Percentiles rank a stretch among this genome's conserved stretches.
Conservation (phyloP, 2,888 invertebrate genomes). For the Pollenia angustigena region DNA sequence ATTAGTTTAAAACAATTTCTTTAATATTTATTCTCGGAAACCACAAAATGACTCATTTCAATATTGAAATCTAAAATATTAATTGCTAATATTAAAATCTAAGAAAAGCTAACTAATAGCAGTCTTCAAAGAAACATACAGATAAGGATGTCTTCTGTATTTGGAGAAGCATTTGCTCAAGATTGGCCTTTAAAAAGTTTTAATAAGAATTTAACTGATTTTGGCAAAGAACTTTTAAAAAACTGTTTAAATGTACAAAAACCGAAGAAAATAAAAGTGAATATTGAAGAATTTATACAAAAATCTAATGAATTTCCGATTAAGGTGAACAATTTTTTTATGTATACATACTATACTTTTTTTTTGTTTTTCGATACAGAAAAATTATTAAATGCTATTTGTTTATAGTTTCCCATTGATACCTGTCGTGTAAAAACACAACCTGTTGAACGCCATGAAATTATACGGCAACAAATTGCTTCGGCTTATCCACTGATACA, state of each 20-base stretch:
- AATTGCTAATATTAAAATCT: not conserved
- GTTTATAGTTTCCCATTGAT: constrained; percentile 79
- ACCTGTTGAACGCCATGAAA: constrained; percentile 73
- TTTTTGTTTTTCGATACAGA: too few species aligned
- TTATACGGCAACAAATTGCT: constrained; percentile 80
- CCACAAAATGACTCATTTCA: too few species aligned
- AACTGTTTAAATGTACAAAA: constrained; percentile 75
- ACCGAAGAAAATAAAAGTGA: constrained; percentile 64
- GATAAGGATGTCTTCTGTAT: constrained; percentile 75
- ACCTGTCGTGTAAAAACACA: constrained; percentile 79
- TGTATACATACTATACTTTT: too few species aligned
- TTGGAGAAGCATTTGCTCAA: constrained; percentile 78
- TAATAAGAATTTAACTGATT: constrained; percentile 70
- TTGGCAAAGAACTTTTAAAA: constrained; percentile 74
- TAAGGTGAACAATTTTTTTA: constrained; percentile 69
- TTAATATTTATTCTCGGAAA: not conserved
- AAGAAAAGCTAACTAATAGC: not conserved
- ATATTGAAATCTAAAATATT: too few species aligned
- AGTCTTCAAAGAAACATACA: not conserved
- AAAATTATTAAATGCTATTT: too few species aligned
- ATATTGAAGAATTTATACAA: constrained; percentile 73
- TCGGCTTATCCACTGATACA: constrained; percentile 89
- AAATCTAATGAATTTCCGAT: constrained; percentile 78
- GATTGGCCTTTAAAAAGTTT: constrained; percentile 74
- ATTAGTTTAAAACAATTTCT: not conserved